A percentile compares a stretch with the other conserved stretches of the same genome.
These are phyloP conservation scores for Probaryconus sp. DNA, from an alignment of 1,140 invertebrate genomes.

Conservation along the genomic window DNA sequence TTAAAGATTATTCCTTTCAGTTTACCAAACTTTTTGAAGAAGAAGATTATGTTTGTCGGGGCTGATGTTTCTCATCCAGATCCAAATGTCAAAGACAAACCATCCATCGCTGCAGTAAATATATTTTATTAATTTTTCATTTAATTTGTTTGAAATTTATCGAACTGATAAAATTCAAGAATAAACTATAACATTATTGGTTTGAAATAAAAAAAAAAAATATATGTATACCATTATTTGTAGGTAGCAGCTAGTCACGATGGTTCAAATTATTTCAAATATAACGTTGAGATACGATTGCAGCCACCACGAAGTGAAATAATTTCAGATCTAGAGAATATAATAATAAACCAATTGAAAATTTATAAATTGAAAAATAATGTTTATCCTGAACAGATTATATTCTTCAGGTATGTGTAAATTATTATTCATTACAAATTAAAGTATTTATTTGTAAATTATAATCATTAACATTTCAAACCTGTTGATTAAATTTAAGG, in stretches of 20 bases:
- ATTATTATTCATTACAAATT: constrained; percentile 6
- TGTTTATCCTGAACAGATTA: constrained; percentile 80
- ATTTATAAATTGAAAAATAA: constrained; percentile 77
- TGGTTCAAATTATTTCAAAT: constrained; percentile 79
- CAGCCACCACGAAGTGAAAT: constrained; percentile 84
- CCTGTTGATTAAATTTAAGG: too few species aligned
- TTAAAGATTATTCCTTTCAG: too few species aligned
- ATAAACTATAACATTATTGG: too few species aligned
- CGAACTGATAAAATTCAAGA: too few species aligned
- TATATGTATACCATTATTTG: too few species aligned
- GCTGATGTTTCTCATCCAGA: constrained; percentile 45
- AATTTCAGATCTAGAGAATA: constrained; percentile 85
- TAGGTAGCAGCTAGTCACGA: constrained; percentile 85
- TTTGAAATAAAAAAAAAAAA: too few species aligned
- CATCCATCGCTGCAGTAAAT: constrained; percentile 37
- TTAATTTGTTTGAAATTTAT: not conserved
- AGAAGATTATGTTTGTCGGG: constrained; percentile 26
- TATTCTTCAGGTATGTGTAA: constrained; percentile 86
- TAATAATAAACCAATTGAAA: constrained; percentile 81
- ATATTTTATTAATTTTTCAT: not conserved
- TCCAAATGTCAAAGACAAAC: constrained; percentile 19
- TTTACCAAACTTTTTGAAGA: constrained; percentile 18
- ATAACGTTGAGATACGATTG: constrained; percentile 84
- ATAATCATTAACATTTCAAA: too few species aligned
- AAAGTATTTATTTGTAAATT: constrained; percentile 9